Conservation (phyloP, 2,113 vertebrate genomes). For the Parus major region DNA sequence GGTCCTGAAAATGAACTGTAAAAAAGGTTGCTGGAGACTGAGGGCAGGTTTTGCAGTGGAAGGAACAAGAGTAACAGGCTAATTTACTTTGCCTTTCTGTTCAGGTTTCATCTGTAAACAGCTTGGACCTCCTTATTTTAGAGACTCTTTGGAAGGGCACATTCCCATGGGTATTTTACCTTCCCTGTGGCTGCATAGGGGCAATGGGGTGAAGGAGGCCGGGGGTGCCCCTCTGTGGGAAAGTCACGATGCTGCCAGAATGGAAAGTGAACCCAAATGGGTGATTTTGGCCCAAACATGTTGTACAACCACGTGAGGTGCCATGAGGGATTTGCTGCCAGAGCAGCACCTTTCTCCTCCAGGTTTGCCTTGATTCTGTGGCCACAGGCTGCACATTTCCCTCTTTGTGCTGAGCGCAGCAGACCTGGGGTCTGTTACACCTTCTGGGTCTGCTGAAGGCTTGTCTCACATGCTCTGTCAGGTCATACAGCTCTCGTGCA, state of each 20-base stretch:
- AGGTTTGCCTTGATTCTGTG: not conserved
- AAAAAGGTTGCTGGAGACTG: not conserved
- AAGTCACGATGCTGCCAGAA: not conserved
- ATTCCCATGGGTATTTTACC: not conserved
- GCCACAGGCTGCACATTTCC: not conserved
- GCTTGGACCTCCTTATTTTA: not conserved
- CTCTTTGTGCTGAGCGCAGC: not conserved
- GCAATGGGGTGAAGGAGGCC: fast-evolving
- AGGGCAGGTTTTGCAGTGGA: constrained; percentile 27
- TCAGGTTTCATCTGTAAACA: not conserved
- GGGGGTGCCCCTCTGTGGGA: not conserved
- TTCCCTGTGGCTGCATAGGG: not conserved
- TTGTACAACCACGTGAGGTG: fast-evolving
- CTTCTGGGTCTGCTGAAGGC: not conserved
- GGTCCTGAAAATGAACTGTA: not conserved
- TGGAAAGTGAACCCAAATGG: not conserved
- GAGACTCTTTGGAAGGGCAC: not conserved
- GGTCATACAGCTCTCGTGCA: not conserved
- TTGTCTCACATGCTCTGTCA: not conserved
- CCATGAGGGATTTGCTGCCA: not conserved
- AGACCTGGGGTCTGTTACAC: not conserved
- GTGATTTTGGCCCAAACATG: not conserved
- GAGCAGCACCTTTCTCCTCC: not conserved
- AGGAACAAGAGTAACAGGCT: not conserved
- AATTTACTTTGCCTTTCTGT: not conserved